Evolutionary conservation across 2,113 vertebrate species (phyloP), one percentile per base, ranked within the genome.

Genomic region (Campylomormyrus tamandua): DNA sequence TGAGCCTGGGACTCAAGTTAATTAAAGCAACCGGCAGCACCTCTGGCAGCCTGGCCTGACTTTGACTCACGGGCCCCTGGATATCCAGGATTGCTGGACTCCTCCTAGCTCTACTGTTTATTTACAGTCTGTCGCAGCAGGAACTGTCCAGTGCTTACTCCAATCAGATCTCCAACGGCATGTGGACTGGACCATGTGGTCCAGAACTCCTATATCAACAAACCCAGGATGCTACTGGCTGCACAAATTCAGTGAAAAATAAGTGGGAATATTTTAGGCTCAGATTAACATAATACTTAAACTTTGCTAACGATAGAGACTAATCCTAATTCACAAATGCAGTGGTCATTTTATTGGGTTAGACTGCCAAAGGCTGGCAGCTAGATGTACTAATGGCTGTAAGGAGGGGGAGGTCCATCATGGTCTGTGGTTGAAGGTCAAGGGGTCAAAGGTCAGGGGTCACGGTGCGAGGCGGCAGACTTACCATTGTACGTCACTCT

Each of bases 401-500:
- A 66, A 66, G 62, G 62, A 27, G 58, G n/a, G 62, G 21, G 24
- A 24, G n/a, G 21, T 70, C 27, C 8, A 11, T 70, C 27, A 31
- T 11, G 62, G 58, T 19, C 3, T 0, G 1, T 53, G 52, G 52
- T 19, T 53, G 52, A 66, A 66, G 35, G 13, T 83, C 42, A 21
- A 21, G 80, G 77, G 17, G 17, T 42, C 77, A 53, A 0, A 91
- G 90, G 62, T 85, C 66, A 92, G 88, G 83, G 80, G 91, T 89
- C 90, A 91, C 49, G 87, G 74, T 84, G 45, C 13, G 2, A 45
- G 42, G 77, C 5, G 0, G 35, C 10, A 21, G 7, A 13, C 97
- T 96, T 96, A 99, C 98, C 98, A 90, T 99, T 99, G 93, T 99
- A 99, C 3, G 98, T 98, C 94, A 98, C 97, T 94, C 98, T 96